Conservation (phyloP, 64 coral and sea anemone species). For the Catalaphyllia jardinei region DNA sequence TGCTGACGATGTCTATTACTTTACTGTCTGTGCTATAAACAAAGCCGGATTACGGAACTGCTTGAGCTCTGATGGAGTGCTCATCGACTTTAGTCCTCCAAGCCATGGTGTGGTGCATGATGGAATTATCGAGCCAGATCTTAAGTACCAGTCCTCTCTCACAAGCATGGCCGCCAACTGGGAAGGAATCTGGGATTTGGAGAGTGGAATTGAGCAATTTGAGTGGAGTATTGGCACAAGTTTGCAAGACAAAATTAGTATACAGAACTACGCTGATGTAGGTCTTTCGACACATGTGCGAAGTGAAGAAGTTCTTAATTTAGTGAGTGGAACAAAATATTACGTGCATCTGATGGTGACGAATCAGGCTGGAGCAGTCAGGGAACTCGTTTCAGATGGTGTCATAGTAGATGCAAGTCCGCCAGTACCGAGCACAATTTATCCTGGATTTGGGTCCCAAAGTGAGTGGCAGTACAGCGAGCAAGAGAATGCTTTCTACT, state of each 20-base stretch:
- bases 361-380: constrained; percentile 66
- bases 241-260: constrained; percentile 16
- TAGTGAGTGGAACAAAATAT: constrained; percentile 56
- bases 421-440: constrained; percentile 48
- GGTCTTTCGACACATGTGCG: constrained; percentile 54
- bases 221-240: constrained; percentile 76
- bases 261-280: constrained; percentile 54
- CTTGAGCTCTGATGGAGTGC: constrained; percentile 63
- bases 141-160: constrained; percentile 55
- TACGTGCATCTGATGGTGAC: constrained; percentile 60
- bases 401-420: constrained; percentile 69
- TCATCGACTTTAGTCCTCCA: constrained; percentile 70
- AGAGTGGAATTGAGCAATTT: constrained; percentile 71
- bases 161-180: constrained; percentile 68
- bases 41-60: constrained; percentile 53
- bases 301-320: constrained; percentile 31
- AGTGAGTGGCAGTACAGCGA: constrained; percentile 43
- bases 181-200: constrained; percentile 79
- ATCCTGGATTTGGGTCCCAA: constrained; percentile 33
- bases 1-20: constrained; percentile 49
- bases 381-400: constrained; percentile 73
- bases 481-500: constrained; percentile 44
- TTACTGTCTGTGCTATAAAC: constrained; percentile 65
- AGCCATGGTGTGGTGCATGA: constrained; percentile 69
- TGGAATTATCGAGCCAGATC: constrained; percentile 72